phyloP scores from a whole-genome alignment of 1,140 invertebrate genomes.

The Drosophila ananassae region DNA sequence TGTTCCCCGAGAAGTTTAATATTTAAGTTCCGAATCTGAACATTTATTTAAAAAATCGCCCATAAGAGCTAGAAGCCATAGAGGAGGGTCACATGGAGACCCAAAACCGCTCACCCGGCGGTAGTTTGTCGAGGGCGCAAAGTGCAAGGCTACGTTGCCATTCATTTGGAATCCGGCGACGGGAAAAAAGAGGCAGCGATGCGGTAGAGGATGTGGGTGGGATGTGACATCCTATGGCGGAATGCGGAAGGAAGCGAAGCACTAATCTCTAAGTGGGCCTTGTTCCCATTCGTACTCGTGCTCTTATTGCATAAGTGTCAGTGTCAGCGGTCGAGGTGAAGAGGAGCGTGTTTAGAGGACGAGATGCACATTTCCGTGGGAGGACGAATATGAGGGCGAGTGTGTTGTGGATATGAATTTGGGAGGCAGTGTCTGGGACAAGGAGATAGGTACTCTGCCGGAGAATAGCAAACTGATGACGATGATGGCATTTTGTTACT shows the following conservation, averaged over 20 bases:
- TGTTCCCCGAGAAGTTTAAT: no score
- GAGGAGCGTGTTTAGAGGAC: not conserved
- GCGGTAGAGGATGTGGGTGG: not conserved
- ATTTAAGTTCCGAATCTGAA: no score
- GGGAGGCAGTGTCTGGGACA: constrained; percentile 1
- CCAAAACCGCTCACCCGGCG: constrained; percentile 38
- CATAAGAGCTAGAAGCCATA: not conserved
- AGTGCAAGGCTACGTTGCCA: constrained; percentile 74
- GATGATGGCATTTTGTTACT: constrained; percentile 74
- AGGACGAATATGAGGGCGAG: not conserved
- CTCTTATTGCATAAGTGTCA: constrained; percentile 66
- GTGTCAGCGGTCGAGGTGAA: constrained; percentile 10
- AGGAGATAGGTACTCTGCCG: constrained; percentile 46
- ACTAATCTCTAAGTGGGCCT: constrained; percentile 72
- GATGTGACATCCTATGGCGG: constrained; percentile 6
- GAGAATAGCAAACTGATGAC: constrained; percentile 56
- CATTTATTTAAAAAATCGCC: not conserved
- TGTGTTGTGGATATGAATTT: constrained; percentile 17
- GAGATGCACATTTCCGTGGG: not conserved
- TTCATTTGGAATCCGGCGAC: constrained; percentile 51
- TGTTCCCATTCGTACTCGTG: constrained; percentile 37
- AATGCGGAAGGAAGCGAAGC: constrained; percentile 66
- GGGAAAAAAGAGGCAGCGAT: not conserved
- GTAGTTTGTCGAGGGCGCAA: constrained; percentile 67
- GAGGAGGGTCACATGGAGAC: not conserved